phyloP scores from a whole-genome alignment of 2,888 invertebrate genomes.

The Molorchus minor region DNA sequence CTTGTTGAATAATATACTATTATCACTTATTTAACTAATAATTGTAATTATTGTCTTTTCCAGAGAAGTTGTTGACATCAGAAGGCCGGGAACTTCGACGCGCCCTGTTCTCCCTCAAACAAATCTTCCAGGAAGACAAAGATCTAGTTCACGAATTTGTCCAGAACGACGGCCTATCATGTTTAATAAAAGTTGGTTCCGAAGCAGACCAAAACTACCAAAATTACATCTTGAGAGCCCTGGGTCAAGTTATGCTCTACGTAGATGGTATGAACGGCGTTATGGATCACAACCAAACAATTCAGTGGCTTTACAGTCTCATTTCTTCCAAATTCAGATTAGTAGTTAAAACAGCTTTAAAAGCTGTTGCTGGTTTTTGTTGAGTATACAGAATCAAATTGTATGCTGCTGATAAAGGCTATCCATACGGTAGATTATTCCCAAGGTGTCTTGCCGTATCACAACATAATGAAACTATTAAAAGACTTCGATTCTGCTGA shows the following conservation, averaged over 20 bases:
- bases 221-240: slow-evolving; percentile 96
- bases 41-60: slow-evolving; percentile 52
- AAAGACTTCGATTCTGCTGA: slow-evolving; percentile 97
- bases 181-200: slow-evolving; percentile 95
- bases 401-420: slow-evolving; percentile 89
- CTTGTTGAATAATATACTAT: no score
- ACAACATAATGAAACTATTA: slow-evolving; percentile 77
- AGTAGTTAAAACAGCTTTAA: slow-evolving; percentile 97
- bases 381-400: slow-evolving; percentile 97
- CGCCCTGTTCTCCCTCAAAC: slow-evolving; percentile 97
- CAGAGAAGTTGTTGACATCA: slow-evolving; percentile 94
- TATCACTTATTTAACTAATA: no score
- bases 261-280: slow-evolving; percentile 99
- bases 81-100: slow-evolving; percentile 94
- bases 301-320: slow-evolving; percentile 97
- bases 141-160: slow-evolving; percentile 99
- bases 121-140: slow-evolving; percentile 99
- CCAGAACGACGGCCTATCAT: slow-evolving; percentile 95
- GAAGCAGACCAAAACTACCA: slow-evolving; percentile 98
- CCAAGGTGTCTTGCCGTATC: slow-evolving; percentile 68
- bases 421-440: slow-evolving; percentile 83
- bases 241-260: slow-evolving; percentile 92
- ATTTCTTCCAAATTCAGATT: slow-evolving; percentile 91
- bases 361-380: slow-evolving; percentile 96
- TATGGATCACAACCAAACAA: slow-evolving; percentile 93